phyloP scores from a whole-genome alignment of 1,140 invertebrate species.

The Drosophila elegans region DNA sequence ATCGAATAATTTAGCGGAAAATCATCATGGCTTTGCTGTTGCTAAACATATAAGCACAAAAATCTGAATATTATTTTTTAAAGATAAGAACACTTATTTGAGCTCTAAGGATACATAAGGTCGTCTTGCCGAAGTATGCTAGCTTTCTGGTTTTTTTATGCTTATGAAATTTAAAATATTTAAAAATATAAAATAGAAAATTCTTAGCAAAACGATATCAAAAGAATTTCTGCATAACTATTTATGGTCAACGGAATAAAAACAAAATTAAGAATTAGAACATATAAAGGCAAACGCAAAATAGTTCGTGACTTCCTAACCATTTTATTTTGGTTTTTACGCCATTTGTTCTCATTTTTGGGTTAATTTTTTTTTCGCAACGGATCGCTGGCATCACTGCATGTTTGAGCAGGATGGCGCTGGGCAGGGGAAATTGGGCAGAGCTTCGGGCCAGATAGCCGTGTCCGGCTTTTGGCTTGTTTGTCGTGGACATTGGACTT shows the following conservation, averaged over 20 bases:
- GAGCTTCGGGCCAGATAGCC: conserved; percentile 31
- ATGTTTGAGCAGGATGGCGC: conserved; percentile 16
- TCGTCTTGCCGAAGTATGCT: too few species aligned
- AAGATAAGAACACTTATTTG: too few species aligned
- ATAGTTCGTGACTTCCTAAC: background rate
- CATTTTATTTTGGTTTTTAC: background rate
- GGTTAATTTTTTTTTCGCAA: background rate
- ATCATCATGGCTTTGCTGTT: too few species aligned
- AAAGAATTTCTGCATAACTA: too few species aligned
- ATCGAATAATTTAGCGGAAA: too few species aligned
- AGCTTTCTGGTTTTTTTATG: too few species aligned
- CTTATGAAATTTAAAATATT: too few species aligned
- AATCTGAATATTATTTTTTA: too few species aligned
- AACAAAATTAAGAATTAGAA: background rate
- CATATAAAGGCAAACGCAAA: background rate
- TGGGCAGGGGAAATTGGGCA: conserved; percentile 4
- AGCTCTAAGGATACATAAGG: too few species aligned
- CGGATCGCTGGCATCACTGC: conserved; percentile 3
- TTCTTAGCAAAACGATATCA: too few species aligned
- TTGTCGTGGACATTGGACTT: conserved; percentile 34
- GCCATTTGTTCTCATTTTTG: background rate
- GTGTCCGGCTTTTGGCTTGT: conserved; percentile 36
- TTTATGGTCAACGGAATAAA: background rate
- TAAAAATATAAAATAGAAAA: too few species aligned
- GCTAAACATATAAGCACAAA: too few species aligned